Conservation (phyloP, 2,113 vertebrate species). For the Pollachius pollachius region DNA sequence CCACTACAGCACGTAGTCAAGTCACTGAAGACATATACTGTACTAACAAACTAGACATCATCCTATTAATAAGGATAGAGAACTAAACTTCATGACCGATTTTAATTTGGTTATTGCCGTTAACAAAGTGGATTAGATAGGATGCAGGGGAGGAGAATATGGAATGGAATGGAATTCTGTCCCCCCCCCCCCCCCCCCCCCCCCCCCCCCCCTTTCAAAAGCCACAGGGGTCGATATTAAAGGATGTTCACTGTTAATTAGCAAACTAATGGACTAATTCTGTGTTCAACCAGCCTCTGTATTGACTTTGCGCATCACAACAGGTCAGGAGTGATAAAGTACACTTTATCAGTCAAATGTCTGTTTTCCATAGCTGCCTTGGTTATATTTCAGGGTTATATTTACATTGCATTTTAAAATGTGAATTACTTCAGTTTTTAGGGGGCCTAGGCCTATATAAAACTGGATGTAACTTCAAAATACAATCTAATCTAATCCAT, state of each 20-base stretch:
- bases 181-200: slow-evolving; percentile 7
- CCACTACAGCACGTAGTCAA: too few relatives aligned
- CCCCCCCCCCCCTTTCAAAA: slow-evolving; percentile 7
- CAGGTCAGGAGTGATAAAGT: slow-evolving; percentile 55
- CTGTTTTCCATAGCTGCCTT: too few relatives aligned
- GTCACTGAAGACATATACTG: too few relatives aligned
- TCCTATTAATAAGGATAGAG: not conserved
- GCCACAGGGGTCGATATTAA: slow-evolving; percentile 47
- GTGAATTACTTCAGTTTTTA: too few relatives aligned
- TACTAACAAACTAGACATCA: not conserved
- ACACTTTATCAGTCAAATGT: slow-evolving; percentile 1
- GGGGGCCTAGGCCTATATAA: too few relatives aligned
- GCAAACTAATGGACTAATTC: slow-evolving; percentile 59
- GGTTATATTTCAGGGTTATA: too few relatives aligned
- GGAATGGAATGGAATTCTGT: slow-evolving; percentile 22
- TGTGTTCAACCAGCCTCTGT: slow-evolving; percentile 55
- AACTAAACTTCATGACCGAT: slow-evolving; percentile 23
- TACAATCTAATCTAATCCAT: too few relatives aligned
- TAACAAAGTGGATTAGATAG: slow-evolving; percentile 48
- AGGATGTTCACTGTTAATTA: slow-evolving; percentile 57
- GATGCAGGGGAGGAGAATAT: slow-evolving; percentile 19
- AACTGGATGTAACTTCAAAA: too few relatives aligned
- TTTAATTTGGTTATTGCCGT: slow-evolving; percentile 41
- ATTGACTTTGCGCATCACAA: slow-evolving; percentile 47
- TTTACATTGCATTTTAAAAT: too few relatives aligned